Base-by-base conservation (phyloP, 2,113 vertebrate species). In the Pituophis catenifer region DNA sequence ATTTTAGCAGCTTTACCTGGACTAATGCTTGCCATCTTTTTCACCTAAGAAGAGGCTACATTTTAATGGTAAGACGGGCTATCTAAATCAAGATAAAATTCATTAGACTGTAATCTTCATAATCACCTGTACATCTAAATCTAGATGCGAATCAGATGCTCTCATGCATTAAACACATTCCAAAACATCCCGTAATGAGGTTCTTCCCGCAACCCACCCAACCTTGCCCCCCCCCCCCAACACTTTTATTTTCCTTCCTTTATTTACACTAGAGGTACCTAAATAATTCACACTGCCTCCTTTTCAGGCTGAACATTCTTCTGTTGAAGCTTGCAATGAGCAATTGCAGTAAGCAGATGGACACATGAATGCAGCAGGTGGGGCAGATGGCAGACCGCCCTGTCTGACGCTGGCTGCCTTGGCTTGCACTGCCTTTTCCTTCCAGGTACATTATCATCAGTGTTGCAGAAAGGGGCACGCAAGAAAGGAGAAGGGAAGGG, bases 351-450 rank as follows among this genome's bases (percentile, higher is more conserved):
- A 97, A 98, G 94, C 98, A 98, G 98, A 98, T 98, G 98, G 98
- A 98, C 98, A 97, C 96, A 94, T 93, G 97, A 96, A 97, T 98
- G 98, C 98, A 98, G 98, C 98, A 98, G 98, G 98, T 98, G 98
- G 97, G 97, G 98, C 98, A 98, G 98, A 98, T 98, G 98, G 98
- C 98, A 97, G 93, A 90, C 96, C 97, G 97, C 98, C 98, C 97
- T 96, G 97, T 97, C 98, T 97, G 98, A 97, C 92, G 97, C 98
- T 97, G 96, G 70, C 96, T 97, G 97, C 98, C 97, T 96, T 97
- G 94, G 97, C 98, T 93, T 38, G 95, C 96, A 75, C 97, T 95
- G 97, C 96, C 96, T 96, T 95, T 96, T 95, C 97, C 98, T 98
- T 98, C 98, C 98, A 98, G 98, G 98, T 98, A 98, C 96, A 98